Conservation (phyloP, 1,140 invertebrate genomes). For the Brachionus koreanus region DNA sequence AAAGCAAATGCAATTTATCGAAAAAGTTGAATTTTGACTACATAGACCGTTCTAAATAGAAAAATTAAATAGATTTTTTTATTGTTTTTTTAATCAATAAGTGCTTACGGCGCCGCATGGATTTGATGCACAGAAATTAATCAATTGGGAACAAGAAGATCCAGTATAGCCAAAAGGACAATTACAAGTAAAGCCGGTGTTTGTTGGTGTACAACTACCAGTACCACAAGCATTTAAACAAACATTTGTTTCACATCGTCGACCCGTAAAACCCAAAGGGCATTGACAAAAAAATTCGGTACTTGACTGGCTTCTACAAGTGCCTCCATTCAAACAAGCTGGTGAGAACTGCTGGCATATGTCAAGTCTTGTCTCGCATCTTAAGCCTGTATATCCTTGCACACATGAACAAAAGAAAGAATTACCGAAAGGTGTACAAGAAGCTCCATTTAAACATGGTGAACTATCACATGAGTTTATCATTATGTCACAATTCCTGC, state of each 20-base stretch:
- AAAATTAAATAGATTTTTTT: neutral
- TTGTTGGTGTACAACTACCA: slow-evolving; percentile 42
- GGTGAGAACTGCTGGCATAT: neutral
- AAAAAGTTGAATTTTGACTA: neutral
- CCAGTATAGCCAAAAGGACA: slow-evolving; percentile 68
- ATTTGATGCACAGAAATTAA: slow-evolving; percentile 83
- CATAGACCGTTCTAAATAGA: slow-evolving; percentile 21
- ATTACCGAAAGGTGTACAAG: neutral
- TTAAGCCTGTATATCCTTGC: slow-evolving; percentile 19
- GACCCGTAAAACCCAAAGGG: neutral
- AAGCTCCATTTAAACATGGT: slow-evolving; percentile 46
- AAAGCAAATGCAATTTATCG: slow-evolving; percentile 45
- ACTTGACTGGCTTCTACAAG: slow-evolving; percentile 70
- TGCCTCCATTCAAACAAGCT: slow-evolving; percentile 74
- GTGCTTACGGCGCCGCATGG: slow-evolving; percentile 47
- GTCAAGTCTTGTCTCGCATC: slow-evolving; percentile 41
- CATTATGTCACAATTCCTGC: slow-evolving; percentile 50
- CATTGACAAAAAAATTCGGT: slow-evolving; percentile 68
- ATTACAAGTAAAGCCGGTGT: slow-evolving; percentile 63
- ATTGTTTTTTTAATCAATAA: neutral
- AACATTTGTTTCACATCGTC: slow-evolving; percentile 41
- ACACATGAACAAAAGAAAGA: slow-evolving; percentile 39
- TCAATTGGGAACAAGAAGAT: slow-evolving; percentile 66
- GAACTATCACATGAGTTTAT: slow-evolving; percentile 48
- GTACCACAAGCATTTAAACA: slow-evolving; percentile 41